Base-by-base conservation (phyloP, 2,113 vertebrate genomes). In the Pseudopodoces humilis region DNA sequence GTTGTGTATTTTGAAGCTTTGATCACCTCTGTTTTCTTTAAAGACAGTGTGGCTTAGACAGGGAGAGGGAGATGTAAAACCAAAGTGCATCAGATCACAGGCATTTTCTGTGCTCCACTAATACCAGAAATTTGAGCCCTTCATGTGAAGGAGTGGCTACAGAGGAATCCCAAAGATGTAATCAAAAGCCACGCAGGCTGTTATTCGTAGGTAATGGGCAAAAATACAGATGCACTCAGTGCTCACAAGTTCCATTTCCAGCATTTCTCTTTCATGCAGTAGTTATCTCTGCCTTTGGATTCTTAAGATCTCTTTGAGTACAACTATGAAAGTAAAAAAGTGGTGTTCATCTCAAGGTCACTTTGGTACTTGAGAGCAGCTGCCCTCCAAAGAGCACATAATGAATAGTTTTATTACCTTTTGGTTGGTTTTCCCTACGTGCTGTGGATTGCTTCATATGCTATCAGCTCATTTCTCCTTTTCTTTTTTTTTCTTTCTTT, bases 371-470 rank as follows among this genome's bases (percentile, higher is more conserved):
- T 43, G 59, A 67, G 83, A 87, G 86, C 58, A 77, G 46, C 50
- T 92, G 79, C 74, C 63, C 50, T 95, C 65, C 71, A 80, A 68
- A 94, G 59, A 96, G 63, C 39, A 72, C 35, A 43, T 79, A 85
- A 89, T 85, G 92, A 95, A 74, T 62, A 43, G 67, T 87, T 85
- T 68, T 92, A 76, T 92, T 92, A 77, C 55, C 43, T 83, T 69
- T 82, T 65, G 49, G 25, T 89, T 74, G 68, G 10, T 71, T 89
- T 93, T 93, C 35, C 74, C 56, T 87, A n/a, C 1, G 5, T 81
- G 21, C 74, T 33, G 2, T 60, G 56, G 69, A 56, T 80, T 79
- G 52, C 30, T 93, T 83, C 55, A 59, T 91, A 63, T 55, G 44
- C 30, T 68, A 39, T n/a, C 43, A 70, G 52, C 56, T 88, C 50